These are phyloP conservation scores for Cyanoramphus novaezelandiae DNA, from an alignment of 2,113 vertebrate genomes.

Conservation along the genomic window DNA sequence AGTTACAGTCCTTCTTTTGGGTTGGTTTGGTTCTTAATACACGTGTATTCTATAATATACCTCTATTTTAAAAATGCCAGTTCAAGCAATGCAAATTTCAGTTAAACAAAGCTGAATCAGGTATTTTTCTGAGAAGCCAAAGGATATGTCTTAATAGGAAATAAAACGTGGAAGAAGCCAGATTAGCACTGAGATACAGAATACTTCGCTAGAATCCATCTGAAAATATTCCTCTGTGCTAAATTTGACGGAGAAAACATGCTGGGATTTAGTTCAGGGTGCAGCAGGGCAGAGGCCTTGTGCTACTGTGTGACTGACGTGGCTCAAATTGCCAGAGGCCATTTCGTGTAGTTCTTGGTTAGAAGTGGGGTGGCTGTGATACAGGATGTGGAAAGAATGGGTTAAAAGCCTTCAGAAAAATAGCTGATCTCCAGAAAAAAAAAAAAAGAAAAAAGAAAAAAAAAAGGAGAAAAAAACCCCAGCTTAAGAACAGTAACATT, in stretches of 20 bases:
- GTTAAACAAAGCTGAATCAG: neutral
- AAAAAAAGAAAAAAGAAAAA: neutral
- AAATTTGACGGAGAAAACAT: neutral
- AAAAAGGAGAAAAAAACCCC: neutral
- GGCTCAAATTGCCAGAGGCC: neutral
- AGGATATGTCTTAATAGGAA: neutral
- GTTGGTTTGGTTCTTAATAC: neutral
- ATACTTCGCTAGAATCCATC: neutral
- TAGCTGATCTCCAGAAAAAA: neutral
- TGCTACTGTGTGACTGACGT: neutral
- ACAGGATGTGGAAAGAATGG: neutral
- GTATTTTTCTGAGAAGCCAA: conserved; percentile 11
- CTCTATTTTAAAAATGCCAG: neutral
- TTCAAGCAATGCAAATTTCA: neutral
- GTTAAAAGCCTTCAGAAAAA: conserved; percentile 39
- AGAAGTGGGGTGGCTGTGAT: neutral
- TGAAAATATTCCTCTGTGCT: neutral
- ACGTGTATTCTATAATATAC: neutral
- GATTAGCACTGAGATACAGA: neutral
- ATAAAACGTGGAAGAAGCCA: neutral
- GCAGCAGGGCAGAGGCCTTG: neutral
- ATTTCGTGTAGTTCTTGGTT: neutral
- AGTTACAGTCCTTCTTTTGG: neutral
- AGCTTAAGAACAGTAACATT: neutral
- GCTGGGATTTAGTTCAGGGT: neutral